Evolutionary conservation across 2,113 vertebrate genomes (phyloP).

Genomic region (Gasterosteus aculeatus): DNA sequence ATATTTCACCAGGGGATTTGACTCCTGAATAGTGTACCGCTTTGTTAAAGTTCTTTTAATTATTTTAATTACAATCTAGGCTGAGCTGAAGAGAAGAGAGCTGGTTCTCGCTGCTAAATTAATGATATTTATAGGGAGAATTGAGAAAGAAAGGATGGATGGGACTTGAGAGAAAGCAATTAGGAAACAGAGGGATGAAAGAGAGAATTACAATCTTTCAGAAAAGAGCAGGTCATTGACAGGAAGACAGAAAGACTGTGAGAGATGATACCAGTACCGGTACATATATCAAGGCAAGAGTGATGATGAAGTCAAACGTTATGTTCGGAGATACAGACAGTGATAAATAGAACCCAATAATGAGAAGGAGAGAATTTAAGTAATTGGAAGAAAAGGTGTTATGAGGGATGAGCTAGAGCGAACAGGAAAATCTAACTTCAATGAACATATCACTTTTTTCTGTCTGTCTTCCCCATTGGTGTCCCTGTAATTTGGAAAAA

Average conservation of each 20-base stretch:
- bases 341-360: constrained; percentile 13
- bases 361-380: constrained; percentile 24
- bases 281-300: constrained; percentile 18
- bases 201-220: constrained; percentile 48
- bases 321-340: constrained; percentile 3
- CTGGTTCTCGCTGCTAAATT: constrained; percentile 71
- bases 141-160: constrained; percentile 64
- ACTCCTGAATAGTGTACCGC: constrained; percentile 61
- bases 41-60: constrained; percentile 65
- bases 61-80: constrained; percentile 71
- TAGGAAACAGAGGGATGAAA: constrained; percentile 44
- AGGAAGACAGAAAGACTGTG: constrained; percentile 27
- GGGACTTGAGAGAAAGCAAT: constrained; percentile 48
- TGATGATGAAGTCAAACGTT: constrained; percentile 32
- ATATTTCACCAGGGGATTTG: constrained; percentile 58
- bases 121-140: constrained; percentile 71
- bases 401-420: constrained; percentile 33
- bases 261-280: constrained; percentile 21
- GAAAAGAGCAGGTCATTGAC: constrained; percentile 20
- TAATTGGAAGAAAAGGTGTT: constrained; percentile 4
- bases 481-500: background rate
- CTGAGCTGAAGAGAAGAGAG: constrained; percentile 66
- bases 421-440: constrained; percentile 23
- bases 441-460: background rate
- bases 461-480: background rate